These are phyloP conservation scores for Helicorthomorpha holstii DNA, from an alignment of 1,140 invertebrate species.

Conservation along the genomic window DNA sequence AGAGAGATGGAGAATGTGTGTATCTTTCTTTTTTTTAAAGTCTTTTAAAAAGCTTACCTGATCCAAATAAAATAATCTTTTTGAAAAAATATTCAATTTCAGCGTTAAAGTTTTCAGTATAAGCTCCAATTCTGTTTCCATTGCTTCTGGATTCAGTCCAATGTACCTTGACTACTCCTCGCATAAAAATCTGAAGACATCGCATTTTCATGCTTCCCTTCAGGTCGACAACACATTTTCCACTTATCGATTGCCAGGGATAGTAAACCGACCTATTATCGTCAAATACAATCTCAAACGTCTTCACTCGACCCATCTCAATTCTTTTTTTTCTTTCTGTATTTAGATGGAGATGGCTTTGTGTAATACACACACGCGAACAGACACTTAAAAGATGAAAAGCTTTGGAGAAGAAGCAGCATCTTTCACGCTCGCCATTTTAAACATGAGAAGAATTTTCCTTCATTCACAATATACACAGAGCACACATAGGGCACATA, in stretches of 20 bases:
- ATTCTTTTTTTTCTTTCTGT: too few species aligned
- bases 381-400: neutral
- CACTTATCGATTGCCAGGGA: slow-evolving; percentile 27
- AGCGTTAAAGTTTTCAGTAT: slow-evolving; percentile 33
- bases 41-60: slow-evolving; percentile 20
- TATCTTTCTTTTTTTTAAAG: too few species aligned
- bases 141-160: slow-evolving; percentile 33
- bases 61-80: slow-evolving; percentile 28
- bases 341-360: too few species aligned
- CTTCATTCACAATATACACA: too few species aligned
- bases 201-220: slow-evolving; percentile 32
- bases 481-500: too few species aligned
- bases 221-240: slow-evolving; percentile 29
- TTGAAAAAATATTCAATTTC: slow-evolving; percentile 34
- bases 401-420: too few species aligned
- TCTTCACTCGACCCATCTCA: slow-evolving; percentile 30
- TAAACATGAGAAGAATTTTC: too few species aligned
- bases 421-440: too few species aligned
- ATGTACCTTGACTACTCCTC: slow-evolving; percentile 32
- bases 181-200: slow-evolving; percentile 28
- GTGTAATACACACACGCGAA: neutral
- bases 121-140: slow-evolving; percentile 30
- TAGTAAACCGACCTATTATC: slow-evolving; percentile 30
- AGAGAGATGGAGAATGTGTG: neutral
- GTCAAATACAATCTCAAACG: slow-evolving; percentile 29